Evolutionary conservation across 2,797 vertebrate genomes (phyloP).

Genomic region (Cyclopterus lumpus): DNA sequence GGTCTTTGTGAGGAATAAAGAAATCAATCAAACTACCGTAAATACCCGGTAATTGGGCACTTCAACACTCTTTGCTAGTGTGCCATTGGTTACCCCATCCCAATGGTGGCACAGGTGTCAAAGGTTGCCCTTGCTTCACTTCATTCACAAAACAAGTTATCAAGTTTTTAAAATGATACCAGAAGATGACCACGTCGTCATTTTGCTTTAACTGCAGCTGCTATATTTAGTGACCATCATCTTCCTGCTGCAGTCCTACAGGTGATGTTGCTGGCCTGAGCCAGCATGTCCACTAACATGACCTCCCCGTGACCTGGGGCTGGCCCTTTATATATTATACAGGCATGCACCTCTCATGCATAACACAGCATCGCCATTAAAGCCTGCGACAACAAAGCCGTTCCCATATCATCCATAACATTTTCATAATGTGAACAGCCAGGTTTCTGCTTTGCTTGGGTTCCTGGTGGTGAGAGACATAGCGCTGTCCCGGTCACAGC

Average conservation of each 20-base stretch:
- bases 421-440: constrained; percentile 55
- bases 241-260: not conserved
- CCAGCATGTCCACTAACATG: not conserved
- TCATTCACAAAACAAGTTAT: no score
- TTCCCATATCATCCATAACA: constrained; percentile 52
- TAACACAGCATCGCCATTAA: constrained; percentile 30
- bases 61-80: no score
- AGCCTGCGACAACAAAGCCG: constrained; percentile 34
- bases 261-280: not conserved
- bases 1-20: no score
- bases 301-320: constrained; percentile 34
- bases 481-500: constrained; percentile 36
- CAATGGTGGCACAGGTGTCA: no score
- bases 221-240: not conserved
- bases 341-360: constrained; percentile 34
- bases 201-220: not conserved
- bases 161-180: not conserved
- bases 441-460: not conserved
- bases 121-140: no score
- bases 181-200: not conserved
- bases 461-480: constrained; percentile 34
- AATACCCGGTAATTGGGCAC: no score
- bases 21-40: no score
- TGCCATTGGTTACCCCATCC: no score
- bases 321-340: constrained; percentile 37